Percentiles rank a stretch among this genome's conserved stretches.
Evolutionary conservation across 2,797 vertebrate genomes (phyloP).

Genomic region (Monodelphis domestica): DNA sequence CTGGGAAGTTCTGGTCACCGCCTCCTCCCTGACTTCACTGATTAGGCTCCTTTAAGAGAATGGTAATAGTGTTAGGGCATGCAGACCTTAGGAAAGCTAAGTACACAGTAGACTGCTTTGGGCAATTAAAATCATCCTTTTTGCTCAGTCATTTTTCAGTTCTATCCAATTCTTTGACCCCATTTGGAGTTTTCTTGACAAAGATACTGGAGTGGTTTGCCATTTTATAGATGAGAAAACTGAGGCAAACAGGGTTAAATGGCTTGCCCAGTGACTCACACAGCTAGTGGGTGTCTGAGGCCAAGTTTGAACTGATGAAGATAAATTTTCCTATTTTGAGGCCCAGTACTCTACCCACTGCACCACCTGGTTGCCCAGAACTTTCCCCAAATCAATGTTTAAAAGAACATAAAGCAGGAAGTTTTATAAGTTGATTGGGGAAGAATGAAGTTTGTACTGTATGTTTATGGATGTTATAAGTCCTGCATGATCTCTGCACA

Average conservation of each 20-base stretch:
- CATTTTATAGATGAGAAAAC: too few relatives aligned
- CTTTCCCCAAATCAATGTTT: neutral
- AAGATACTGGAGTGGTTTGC: too few relatives aligned
- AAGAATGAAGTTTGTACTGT: neutral
- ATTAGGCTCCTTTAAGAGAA: neutral
- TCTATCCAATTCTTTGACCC: too few relatives aligned
- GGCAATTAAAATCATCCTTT: neutral
- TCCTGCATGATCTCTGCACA: neutral
- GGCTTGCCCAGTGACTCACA: too few relatives aligned
- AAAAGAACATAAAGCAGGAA: neutral
- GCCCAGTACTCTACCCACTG: too few relatives aligned
- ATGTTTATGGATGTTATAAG: neutral
- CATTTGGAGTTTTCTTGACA: too few relatives aligned
- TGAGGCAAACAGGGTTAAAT: too few relatives aligned
- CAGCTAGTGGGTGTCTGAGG: too few relatives aligned
- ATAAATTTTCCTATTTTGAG: too few relatives aligned
- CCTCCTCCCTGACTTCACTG: neutral
- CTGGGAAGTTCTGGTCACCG: neutral
- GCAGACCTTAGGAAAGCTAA: neutral
- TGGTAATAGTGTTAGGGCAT: neutral
- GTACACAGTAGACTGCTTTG: neutral
- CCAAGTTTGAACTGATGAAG: too few relatives aligned
- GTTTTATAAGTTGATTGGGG: neutral
- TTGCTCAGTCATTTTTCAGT: too few relatives aligned
- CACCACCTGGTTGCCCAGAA: too few relatives aligned